Conservation (phyloP, 1,140 invertebrate species). For the Magallana gigas region DNA sequence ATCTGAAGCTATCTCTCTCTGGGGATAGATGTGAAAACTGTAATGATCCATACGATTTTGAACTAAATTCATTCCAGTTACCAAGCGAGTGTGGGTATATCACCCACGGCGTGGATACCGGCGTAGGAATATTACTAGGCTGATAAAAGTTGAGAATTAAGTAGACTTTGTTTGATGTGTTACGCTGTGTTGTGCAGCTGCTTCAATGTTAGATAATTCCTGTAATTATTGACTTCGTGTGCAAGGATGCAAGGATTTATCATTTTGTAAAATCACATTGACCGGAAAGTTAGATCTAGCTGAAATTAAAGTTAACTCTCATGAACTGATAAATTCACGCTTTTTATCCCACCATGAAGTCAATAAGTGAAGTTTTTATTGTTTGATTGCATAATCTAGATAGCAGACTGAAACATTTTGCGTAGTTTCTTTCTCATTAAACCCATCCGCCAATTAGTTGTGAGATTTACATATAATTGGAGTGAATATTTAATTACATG, state of each 20-base stretch:
- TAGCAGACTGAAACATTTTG: neutral
- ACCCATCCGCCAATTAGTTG: too few relatives aligned
- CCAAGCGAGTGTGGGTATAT: constrained; percentile 41
- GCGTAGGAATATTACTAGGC: constrained; percentile 7
- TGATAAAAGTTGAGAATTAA: constrained; percentile 29
- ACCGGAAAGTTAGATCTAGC: neutral
- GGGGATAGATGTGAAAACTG: neutral
- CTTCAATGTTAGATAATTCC: constrained; percentile 6
- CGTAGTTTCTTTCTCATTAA: too few relatives aligned
- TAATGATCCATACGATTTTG: constrained; percentile 15
- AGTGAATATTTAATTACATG: too few relatives aligned
- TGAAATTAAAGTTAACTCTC: neutral
- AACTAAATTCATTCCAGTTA: constrained; percentile 32
- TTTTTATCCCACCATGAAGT: neutral
- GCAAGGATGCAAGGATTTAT: constrained; percentile 35
- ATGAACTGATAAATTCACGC: neutral
- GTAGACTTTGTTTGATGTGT: constrained; percentile 31
- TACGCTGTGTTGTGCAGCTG: constrained; percentile 11
- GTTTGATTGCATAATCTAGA: neutral
- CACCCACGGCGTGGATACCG: constrained; percentile 26
- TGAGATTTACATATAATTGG: too few relatives aligned
- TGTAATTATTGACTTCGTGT: constrained; percentile 20
- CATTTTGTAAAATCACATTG: constrained; percentile 13
- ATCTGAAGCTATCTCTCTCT: too few relatives aligned
- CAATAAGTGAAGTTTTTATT: neutral